Percentiles rank a stretch among this genome's conserved stretches.
Evolutionary conservation across 2,888 invertebrate genomes (phyloP).

Genomic region (Lycaena phlaeas): DNA sequence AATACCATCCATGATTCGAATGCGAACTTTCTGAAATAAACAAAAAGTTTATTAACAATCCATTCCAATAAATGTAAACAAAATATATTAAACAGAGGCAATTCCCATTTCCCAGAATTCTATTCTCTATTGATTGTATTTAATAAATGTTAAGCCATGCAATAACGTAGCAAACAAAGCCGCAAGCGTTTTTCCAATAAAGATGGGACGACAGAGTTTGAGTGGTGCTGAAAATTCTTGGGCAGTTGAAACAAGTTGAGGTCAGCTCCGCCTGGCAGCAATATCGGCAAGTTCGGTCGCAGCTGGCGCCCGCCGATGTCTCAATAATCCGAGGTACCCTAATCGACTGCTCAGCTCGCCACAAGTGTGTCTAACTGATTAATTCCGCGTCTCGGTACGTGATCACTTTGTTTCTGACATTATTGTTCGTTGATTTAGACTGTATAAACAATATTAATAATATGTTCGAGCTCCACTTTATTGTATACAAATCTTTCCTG

Average conservation of each 20-base stretch:
- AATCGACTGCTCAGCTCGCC: conserved; percentile 68
- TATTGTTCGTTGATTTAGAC: conserved; percentile 48
- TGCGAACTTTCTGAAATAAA: no score
- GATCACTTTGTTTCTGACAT: conserved; percentile 45
- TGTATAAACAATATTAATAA: no score
- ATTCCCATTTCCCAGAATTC: no score
- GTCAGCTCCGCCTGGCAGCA: conserved; percentile 47
- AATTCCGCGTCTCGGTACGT: conserved; percentile 61
- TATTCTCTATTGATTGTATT: no score
- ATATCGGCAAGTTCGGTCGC: conserved; percentile 64
- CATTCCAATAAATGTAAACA: no score
- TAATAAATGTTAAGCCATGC: not conserved
- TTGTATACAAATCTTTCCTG: no score
- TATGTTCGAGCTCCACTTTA: no score
- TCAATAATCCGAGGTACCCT: conserved; percentile 71
- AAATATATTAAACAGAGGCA: no score
- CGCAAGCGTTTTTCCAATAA: conserved; percentile 15
- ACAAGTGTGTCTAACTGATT: conserved; percentile 73
- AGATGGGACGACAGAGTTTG: conserved; percentile 49
- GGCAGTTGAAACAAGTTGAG: conserved; percentile 65
- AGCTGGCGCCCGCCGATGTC: conserved; percentile 65
- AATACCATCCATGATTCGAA: no score
- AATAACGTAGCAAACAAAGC: not conserved
- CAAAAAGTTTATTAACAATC: no score
- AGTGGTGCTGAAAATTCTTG: conserved; percentile 45